Evolutionary conservation across 2,113 vertebrate species (phyloP).

Genomic region (Chaenocephalus aceratus): DNA sequence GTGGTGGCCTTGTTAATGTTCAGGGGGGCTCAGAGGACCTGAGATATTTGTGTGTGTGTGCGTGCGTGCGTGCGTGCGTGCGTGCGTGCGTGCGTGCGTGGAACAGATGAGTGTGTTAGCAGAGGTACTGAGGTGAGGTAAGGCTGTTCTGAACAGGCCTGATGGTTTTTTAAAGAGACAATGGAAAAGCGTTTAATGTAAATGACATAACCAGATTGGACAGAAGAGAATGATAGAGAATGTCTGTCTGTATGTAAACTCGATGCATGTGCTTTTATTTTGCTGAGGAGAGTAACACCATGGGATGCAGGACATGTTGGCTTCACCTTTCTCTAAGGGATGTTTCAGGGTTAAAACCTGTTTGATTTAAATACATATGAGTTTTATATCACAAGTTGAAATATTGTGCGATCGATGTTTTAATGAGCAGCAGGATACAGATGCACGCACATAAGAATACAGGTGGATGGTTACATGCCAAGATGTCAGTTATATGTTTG

Average conservation of each 20-base stretch:
- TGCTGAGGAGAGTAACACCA: neutral
- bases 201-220: neutral
- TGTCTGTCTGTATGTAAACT: neutral
- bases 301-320: too few species aligned
- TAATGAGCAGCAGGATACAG: too few species aligned
- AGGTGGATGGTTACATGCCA: too few species aligned
- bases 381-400: too few species aligned
- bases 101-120: conserved; percentile 20
- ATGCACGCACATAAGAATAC: too few species aligned
- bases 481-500: too few species aligned
- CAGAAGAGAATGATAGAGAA: too few species aligned
- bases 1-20: too few species aligned
- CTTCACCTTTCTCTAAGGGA: neutral
- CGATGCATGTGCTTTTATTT: neutral
- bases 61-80: neutral
- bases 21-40: neutral
- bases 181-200: neutral
- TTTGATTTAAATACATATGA: too few species aligned
- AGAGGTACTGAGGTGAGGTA: conserved; percentile 6
- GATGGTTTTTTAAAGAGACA: conserved; percentile 12
- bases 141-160: neutral
- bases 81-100: neutral
- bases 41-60: conserved; percentile 12
- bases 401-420: too few species aligned
- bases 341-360: too few species aligned